Evolutionary conservation across 2,888 invertebrate genomes (phyloP), one percentile per base, ranked within the genome.

Genomic region (Hypsopygia costalis): DNA sequence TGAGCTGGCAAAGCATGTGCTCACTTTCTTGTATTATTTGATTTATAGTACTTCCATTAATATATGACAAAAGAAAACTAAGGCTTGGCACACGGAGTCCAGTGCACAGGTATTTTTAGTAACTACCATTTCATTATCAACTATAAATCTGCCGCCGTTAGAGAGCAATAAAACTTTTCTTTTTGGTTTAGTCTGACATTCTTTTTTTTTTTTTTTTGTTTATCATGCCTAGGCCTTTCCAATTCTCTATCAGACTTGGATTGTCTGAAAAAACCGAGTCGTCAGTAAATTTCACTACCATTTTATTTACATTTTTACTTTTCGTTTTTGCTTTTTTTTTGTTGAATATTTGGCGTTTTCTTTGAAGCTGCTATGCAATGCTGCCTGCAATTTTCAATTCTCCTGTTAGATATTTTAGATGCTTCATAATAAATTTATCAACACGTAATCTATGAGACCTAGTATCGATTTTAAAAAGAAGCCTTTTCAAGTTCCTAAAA

Each of bases 21-120:
- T n/a, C n/a, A n/a, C n/a, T n/a, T n/a, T n/a, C n/a, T n/a, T n/a
- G n/a, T n/a, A n/a, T n/a, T n/a, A n/a, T n/a, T n/a, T n/a, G n/a
- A n/a, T n/a, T n/a, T n/a, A n/a, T n/a, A n/a, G n/a, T n/a, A n/a
- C n/a, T n/a, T n/a, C n/a, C n/a, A n/a, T n/a, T n/a, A n/a, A n/a
- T n/a, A n/a, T n/a, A n/a, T n/a, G n/a, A n/a, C n/a, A n/a, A n/a
- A n/a, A n/a, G n/a, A n/a, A n/a, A n/a, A n/a, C n/a, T n/a, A n/a
- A n/a, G n/a, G n/a, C n/a, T n/a, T n/a, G n/a, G n/a, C n/a, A n/a
- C n/a, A 41, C 31, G 6, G 41, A 30, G 36, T 43, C 40, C 12
- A 39, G 28, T 39, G 44, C 41, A 40, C 40, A 44, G 10, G 44
- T 47, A 29, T 47, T 44, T 37, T 12, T 41, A 25, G 40, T 34